Evolutionary conservation across 2,888 invertebrate genomes (phyloP).

Genomic region (Nebria brevicollis): DNA sequence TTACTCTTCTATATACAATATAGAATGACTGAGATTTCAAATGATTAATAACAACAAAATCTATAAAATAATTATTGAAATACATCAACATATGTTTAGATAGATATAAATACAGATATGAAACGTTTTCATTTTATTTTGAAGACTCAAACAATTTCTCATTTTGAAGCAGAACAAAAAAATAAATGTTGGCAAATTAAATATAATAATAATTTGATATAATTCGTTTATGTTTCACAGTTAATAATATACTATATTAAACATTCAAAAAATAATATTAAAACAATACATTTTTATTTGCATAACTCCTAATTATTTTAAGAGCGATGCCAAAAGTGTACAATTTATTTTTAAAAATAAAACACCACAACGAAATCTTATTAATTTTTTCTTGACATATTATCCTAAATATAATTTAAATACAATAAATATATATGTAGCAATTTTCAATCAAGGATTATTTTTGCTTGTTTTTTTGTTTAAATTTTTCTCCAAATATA

Average conservation of each 20-base stretch:
- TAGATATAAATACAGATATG: neutral
- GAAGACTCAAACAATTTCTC: neutral
- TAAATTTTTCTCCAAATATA: neutral
- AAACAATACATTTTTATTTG: neutral
- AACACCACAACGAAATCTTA: slow-evolving; percentile 12
- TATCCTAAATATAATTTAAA: slow-evolving; percentile 31
- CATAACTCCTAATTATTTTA: neutral
- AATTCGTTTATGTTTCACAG: neutral
- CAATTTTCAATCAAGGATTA: neutral
- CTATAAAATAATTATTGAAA: neutral
- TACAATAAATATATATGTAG: slow-evolving; percentile 13
- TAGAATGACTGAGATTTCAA: neutral
- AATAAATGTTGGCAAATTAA: neutral
- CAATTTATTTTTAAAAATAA: neutral
- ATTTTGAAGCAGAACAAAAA: neutral
- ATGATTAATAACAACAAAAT: slow-evolving; percentile 1
- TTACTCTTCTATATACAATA: neutral
- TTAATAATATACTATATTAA: neutral
- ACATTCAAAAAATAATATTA: neutral
- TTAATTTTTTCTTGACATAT: slow-evolving; percentile 14
- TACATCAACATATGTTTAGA: neutral
- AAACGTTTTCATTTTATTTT: neutral
- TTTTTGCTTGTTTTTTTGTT: slow-evolving; percentile 3
- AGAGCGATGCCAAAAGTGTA: too few relatives aligned
- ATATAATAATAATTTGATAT: neutral